A percentile compares a stretch with the other conserved stretches of the same genome.
These are phyloP conservation scores for Cheilosia scutellata DNA, from an alignment of 2,888 invertebrate species.

Conservation along the genomic window DNA sequence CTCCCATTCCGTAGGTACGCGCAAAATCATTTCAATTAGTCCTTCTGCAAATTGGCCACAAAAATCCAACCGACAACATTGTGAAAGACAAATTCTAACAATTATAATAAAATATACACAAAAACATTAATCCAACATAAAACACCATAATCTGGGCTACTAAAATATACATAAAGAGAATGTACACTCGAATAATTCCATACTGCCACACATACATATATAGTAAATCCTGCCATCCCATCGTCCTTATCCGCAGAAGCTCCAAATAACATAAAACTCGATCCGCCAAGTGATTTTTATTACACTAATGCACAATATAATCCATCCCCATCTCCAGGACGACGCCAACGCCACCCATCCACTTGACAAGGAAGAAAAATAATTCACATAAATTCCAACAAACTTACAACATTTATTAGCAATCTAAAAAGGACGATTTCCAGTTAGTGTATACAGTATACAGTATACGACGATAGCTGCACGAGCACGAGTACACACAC, in stretches of 20 bases:
- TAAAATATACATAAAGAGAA: slow-evolving; percentile 56
- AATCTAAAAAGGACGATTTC: slow-evolving; percentile 75
- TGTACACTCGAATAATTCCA: slow-evolving; percentile 24
- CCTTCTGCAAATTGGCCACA: neutral
- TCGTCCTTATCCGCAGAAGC: slow-evolving; percentile 54
- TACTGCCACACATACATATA: neutral
- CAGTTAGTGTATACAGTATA: slow-evolving; percentile 42
- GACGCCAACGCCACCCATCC: neutral
- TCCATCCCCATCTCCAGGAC: slow-evolving; percentile 13
- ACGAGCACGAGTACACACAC: slow-evolving; percentile 42
- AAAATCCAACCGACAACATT: slow-evolving; percentile 27
- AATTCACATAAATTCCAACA: slow-evolving; percentile 75
- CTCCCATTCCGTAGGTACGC: slow-evolving; percentile 11
- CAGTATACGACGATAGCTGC: no score
- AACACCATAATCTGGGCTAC: slow-evolving; percentile 71
- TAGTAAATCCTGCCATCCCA: neutral
- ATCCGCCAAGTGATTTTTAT: slow-evolving; percentile 75
- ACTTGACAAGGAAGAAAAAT: slow-evolving; percentile 69
- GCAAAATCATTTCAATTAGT: slow-evolving; percentile 58
- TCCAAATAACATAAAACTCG: slow-evolving; percentile 59
- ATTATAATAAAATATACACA: slow-evolving; percentile 61
- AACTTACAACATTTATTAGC: slow-evolving; percentile 76
- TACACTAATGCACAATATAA: slow-evolving; percentile 75
- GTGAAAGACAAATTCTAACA: slow-evolving; percentile 49
- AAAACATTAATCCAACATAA: slow-evolving; percentile 67